These are phyloP conservation scores for Irena cyanogastra DNA, from an alignment of 2,113 vertebrate species.

Conservation along the genomic window DNA sequence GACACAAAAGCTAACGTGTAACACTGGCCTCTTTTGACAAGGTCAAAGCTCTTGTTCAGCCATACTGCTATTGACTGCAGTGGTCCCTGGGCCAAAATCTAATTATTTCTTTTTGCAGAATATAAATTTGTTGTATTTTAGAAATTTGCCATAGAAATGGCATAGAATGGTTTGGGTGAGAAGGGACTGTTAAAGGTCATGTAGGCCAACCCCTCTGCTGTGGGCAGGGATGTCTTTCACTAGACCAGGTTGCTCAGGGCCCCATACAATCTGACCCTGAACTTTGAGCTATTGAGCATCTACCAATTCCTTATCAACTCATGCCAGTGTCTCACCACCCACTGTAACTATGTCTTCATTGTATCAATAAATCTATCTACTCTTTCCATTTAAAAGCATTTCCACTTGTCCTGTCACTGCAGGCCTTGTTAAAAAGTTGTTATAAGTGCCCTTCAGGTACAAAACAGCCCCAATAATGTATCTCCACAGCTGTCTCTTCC, in stretches of 20 bases:
- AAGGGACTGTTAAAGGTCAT: neutral
- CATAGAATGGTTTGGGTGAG: neutral
- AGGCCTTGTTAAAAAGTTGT: neutral
- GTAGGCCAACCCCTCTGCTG: neutral
- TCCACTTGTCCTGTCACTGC: neutral
- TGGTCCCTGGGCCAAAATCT: neutral
- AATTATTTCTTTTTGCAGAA: neutral
- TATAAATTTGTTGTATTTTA: neutral
- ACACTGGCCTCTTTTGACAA: neutral
- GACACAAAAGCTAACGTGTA: neutral
- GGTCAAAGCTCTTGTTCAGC: accelerated
- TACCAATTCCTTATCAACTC: neutral
- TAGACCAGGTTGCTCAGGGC: neutral
- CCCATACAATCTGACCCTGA: neutral
- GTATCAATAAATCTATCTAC: neutral
- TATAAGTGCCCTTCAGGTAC: neutral
- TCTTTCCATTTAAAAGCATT: neutral
- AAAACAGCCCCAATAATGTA: neutral
- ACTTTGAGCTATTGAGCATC: neutral
- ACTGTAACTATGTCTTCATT: neutral
- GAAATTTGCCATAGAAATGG: neutral
- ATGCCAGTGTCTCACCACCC: neutral
- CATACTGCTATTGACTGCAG: neutral
- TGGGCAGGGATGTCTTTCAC: neutral
- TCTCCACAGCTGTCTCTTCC: neutral